Evolutionary conservation across 2,797 vertebrate species (phyloP), one percentile per base, ranked within the genome.

Genomic region (Eospalax fontanierii): DNA sequence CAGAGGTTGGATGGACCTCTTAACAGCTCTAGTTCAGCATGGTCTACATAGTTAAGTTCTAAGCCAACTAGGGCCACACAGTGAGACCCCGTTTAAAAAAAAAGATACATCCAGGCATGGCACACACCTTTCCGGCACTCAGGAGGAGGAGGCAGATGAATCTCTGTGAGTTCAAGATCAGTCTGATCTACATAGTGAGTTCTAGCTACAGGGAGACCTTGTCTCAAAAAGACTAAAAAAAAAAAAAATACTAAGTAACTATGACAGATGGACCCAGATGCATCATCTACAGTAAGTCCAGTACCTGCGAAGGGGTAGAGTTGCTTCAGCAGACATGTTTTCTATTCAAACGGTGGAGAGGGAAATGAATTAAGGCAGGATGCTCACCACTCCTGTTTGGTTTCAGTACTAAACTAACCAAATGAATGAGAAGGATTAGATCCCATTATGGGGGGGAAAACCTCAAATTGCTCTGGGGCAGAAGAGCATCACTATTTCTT

Each of bases 321-420:
- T 82, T 93, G 85, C 40, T 76, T 93, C 66, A 87, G 35, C 89
- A 90, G 83, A 81, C 24, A 63, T n/a, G 46, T 26, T 38, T 92
- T 50, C 70, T 78, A 87, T 50, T 15, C 70, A 74, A 76, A 94
- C 1, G 79, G 73, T 14, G 11, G 81, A 54, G 73, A 80, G 14
- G 18, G 35, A 46, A 54, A 90, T n/a, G 30, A 91, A 63, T 74
- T 46, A 68, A 86, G 84, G 50, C 22, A 84, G 38, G 43, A 57
- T 66, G 26, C 35, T 30, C 18, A 28, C 18, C 26, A 73, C 18
- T 70, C 54, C 75, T 6, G 4, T 46, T 76, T 40, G n/a, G 16
- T 61, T 93, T 85, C 24, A 87, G 83, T 70, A 78, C 15, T 50
- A 28, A 74, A 78, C 46, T 83, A 75, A 84, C 12, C 40, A 50